Base-by-base conservation (phyloP, 1,140 invertebrate species). In the Philaenus spumarius region DNA sequence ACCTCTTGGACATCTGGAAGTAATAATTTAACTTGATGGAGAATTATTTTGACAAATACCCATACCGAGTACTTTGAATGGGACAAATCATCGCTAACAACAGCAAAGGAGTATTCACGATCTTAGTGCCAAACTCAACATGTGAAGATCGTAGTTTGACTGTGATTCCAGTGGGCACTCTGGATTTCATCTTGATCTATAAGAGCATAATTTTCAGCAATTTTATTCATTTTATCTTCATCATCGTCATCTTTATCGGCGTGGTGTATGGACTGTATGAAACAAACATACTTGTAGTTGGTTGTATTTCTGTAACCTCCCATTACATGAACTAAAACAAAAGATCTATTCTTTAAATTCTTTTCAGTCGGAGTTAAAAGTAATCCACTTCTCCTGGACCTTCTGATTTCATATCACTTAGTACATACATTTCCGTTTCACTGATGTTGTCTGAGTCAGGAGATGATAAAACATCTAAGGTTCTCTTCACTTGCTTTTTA, bases 111-210 rank as follows among this genome's bases (percentile, higher is more conserved):
- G 35, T 37, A 45, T 45, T 9, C 42, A 7, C 42, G 15, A 9
- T 45, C 6, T 19, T 19, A 45, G 7, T 22, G 26, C 15, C 39
- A 65, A 50, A 60, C 52, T 22, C 46, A 47, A 61, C 67, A 62
- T n/a, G 66, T 62, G 52, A 67, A 64, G 2, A 68, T 37, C 19
- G 66, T 64, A 26, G 59, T 58, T 56, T 68, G 67, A 23, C 12
- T 35, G 37, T 68, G 61, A 2, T 55, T 24, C 62, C 66, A 68
- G 43, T 68, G 59, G 35, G 57, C 61, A 23, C 62, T 53, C 52
- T 68, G 66, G 30, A 60, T 57, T 24, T 60, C 64, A 62, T 68
- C 64, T 54, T 67, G 66, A 26, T 65, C 54, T n/a, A 66, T 55
- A 48, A 66, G 62, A 34, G 55, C 61, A 55, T 62, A 67, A 43